A percentile compares a stretch with the other conserved stretches of the same genome.
Conservation (phyloP, 2,888 invertebrate species). For the Litoditis marina region DNA sequence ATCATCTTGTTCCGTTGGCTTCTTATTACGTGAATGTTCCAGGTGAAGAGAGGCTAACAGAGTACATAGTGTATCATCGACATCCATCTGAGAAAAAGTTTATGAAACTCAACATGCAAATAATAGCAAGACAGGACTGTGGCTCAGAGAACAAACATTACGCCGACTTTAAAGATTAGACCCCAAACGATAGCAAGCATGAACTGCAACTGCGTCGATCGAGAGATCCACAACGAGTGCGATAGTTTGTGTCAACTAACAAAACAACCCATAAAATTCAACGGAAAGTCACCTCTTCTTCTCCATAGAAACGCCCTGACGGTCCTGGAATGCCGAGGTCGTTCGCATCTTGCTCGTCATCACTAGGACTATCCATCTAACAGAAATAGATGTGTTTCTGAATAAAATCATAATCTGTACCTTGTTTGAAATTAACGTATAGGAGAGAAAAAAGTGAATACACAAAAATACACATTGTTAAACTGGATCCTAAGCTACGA, state of each 20-base stretch:
- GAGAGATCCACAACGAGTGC: constrained; percentile 6
- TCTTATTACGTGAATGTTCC: constrained; percentile 20
- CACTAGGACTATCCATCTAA: constrained; percentile 10
- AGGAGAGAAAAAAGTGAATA: no score
- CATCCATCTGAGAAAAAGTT: background rate
- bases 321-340: constrained; percentile 10
- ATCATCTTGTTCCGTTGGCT: constrained; percentile 26
- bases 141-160: no score
- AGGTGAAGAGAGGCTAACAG: constrained; percentile 24
- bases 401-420: no score
- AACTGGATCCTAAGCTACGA: no score
- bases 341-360: constrained; percentile 13
- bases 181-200: no score
- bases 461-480: no score
- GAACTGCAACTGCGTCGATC: background rate
- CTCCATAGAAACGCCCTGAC: background rate
- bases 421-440: no score
- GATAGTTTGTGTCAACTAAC: no score
- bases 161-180: no score
- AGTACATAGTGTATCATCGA: background rate
- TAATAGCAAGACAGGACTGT: no score
- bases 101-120: no score
- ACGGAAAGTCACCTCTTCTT: background rate
- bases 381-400: no score
- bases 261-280: background rate